A percentile compares a stretch with the other conserved stretches of the same genome.
Evolutionary conservation across 1,140 invertebrate species (phyloP).

Genomic region (Trissolcus basalis): DNA sequence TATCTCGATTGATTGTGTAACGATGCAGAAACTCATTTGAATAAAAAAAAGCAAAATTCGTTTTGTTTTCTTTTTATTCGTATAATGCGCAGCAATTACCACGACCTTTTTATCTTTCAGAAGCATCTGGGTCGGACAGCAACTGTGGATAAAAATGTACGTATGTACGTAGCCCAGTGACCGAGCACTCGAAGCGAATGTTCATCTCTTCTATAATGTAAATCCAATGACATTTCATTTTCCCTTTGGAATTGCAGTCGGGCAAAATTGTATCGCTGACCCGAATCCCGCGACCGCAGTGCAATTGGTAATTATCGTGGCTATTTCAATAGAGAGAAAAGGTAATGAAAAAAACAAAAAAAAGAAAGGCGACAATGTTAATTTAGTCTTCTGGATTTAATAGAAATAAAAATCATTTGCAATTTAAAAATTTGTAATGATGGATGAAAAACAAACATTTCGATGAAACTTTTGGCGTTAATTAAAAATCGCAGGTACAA

Average conservation of each 20-base stretch:
- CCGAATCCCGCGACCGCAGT: slow-evolving; percentile 19
- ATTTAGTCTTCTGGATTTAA: not conserved
- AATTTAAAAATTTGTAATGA: no score
- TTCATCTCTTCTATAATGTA: slow-evolving; percentile 53
- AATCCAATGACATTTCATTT: slow-evolving; percentile 49
- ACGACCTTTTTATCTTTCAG: slow-evolving; percentile 52
- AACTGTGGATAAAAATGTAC: slow-evolving; percentile 36
- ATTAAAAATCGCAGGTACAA: no score
- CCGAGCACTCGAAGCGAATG: slow-evolving; percentile 46
- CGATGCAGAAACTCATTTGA: no score
- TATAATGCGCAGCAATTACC: slow-evolving; percentile 12
- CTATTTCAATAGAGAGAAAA: slow-evolving; percentile 29
- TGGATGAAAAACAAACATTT: no score
- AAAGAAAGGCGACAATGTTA: not conserved
- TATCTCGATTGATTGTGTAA: no score
- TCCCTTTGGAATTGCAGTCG: slow-evolving; percentile 27
- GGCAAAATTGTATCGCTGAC: slow-evolving; percentile 34
- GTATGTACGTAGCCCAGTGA: slow-evolving; percentile 50
- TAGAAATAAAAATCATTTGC: no score
- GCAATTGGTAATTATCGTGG: slow-evolving; percentile 31
- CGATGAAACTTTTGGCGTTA: no score
- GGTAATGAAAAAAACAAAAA: not conserved
- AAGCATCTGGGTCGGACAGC: slow-evolving; percentile 48
- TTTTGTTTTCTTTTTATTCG: not conserved
- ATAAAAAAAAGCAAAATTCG: no score